Evolutionary conservation across 2,888 invertebrate species (phyloP).

Genomic region (Limenitis camilla): DNA sequence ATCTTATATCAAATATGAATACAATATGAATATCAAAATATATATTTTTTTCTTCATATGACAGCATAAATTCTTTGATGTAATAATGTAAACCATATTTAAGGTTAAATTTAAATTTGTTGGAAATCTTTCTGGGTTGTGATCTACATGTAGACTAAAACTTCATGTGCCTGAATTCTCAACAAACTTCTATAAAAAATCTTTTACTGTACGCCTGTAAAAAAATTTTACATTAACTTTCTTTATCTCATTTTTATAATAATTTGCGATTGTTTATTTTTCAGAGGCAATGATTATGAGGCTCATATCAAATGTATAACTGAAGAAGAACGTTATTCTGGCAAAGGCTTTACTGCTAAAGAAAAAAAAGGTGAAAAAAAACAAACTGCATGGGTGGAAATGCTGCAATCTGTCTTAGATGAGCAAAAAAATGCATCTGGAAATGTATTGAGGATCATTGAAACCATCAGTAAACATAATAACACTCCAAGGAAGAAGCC

Average conservation of each 20-base stretch:
- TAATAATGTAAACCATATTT: no score
- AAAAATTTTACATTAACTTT: no score
- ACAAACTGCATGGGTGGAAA: slow-evolving; percentile 88
- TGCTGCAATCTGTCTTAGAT: slow-evolving; percentile 78
- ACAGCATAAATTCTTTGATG: no score
- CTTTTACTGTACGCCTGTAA: no score
- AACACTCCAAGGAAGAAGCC: slow-evolving; percentile 91
- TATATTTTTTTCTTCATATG: no score
- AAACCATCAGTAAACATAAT: slow-evolving; percentile 79
- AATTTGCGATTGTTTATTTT: slow-evolving; percentile 30
- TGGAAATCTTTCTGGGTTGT: no score
- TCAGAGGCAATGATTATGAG: slow-evolving; percentile 83
- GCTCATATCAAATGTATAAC: slow-evolving; percentile 89
- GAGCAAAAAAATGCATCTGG: slow-evolving; percentile 71
- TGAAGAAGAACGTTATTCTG: slow-evolving; percentile 91
- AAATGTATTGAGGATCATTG: slow-evolving; percentile 76
- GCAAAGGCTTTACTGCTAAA: slow-evolving; percentile 83
- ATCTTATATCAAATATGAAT: no score
- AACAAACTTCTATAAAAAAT: no score
- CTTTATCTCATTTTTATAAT: neutral
- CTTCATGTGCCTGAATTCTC: no score
- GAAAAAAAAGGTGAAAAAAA: slow-evolving; percentile 90
- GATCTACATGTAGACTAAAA: no score
- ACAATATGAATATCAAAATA: no score
- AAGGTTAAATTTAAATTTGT: no score